Percentiles rank a stretch among this genome's conserved stretches.
phyloP scores from a whole-genome alignment of 2,113 vertebrate genomes.

The Cyanoderma ruficeps region DNA sequence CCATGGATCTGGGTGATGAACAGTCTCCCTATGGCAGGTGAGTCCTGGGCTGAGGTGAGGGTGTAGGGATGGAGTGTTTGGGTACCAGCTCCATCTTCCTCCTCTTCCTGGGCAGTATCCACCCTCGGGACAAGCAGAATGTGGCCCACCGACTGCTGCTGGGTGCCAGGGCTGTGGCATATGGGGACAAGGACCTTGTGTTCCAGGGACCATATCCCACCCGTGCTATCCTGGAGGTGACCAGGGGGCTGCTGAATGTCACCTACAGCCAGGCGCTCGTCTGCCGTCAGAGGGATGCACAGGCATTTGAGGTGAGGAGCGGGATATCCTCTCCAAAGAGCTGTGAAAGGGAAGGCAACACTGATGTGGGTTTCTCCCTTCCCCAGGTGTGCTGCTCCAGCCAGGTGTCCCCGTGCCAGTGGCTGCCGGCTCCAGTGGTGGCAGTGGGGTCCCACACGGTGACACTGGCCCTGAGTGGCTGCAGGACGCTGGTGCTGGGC shows the following conservation, averaged over 20 bases:
- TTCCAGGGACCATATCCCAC: conserved; percentile 86
- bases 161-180: conserved; percentile 86
- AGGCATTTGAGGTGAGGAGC: conserved; percentile 81
- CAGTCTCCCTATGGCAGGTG: conserved; percentile 83
- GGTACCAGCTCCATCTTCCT: background rate
- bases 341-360: background rate
- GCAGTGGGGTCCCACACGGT: conserved; percentile 14
- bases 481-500: conserved; percentile 36
- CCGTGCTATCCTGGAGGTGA: background rate
- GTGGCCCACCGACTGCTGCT: conserved; percentile 82
- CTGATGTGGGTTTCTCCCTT: background rate
- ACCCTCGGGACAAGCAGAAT: conserved; percentile 87
- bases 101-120: conserved; percentile 74
- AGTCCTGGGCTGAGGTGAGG: background rate
- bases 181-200: conserved; percentile 72
- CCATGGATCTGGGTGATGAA: conserved; percentile 86
- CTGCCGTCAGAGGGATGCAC: background rate
- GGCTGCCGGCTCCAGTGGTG: conserved; percentile 72
- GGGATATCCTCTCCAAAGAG: background rate
- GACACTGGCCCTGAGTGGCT: conserved; percentile 55
- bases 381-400: conserved; percentile 80
- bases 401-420: conserved; percentile 9
- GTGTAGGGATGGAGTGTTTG: background rate
- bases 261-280: conserved; percentile 77
- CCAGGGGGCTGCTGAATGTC: conserved; percentile 62